phyloP scores from a whole-genome alignment of 1,140 invertebrate species.

The Tigriopus japonicus region DNA sequence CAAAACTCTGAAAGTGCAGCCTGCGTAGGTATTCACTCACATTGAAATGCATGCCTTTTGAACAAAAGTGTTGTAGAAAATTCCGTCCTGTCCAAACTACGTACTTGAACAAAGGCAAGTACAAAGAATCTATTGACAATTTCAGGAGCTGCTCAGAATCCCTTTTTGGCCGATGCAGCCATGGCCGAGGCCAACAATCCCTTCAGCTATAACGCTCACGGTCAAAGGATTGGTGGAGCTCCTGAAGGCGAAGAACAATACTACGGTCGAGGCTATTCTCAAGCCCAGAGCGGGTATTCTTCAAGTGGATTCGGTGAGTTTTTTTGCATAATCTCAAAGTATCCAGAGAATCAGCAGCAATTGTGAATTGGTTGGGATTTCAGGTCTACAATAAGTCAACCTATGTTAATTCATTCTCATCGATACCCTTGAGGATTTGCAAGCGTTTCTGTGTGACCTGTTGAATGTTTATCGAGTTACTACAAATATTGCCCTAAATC shows the following conservation, averaged over 20 bases:
- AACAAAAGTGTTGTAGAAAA: too few species aligned
- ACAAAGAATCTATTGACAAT: too few species aligned
- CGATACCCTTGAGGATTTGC: neutral
- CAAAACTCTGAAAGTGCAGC: too few species aligned
- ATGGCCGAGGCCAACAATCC: constrained; percentile 26
- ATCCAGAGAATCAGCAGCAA: too few species aligned
- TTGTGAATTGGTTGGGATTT: too few species aligned
- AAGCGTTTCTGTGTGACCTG: neutral
- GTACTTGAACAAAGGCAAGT: too few species aligned
- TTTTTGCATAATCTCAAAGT: too few species aligned
- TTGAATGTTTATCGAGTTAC: neutral
- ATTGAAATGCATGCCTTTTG: too few species aligned
- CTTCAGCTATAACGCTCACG: constrained; percentile 14
- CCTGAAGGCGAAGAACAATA: neutral
- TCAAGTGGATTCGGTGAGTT: neutral
- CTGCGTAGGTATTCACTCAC: too few species aligned
- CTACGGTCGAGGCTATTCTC: constrained; percentile 8
- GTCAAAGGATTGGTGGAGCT: neutral
- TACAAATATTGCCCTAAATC: too few species aligned
- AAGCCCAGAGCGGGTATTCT: constrained; percentile 11
- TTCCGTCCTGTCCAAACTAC: too few species aligned
- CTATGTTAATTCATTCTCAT: neutral
- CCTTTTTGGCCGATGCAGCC: neutral
- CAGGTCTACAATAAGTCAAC: neutral
- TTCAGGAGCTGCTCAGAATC: too few species aligned